Conservation (phyloP, 1,140 invertebrate genomes). For the Drosophila melanica region DNA sequence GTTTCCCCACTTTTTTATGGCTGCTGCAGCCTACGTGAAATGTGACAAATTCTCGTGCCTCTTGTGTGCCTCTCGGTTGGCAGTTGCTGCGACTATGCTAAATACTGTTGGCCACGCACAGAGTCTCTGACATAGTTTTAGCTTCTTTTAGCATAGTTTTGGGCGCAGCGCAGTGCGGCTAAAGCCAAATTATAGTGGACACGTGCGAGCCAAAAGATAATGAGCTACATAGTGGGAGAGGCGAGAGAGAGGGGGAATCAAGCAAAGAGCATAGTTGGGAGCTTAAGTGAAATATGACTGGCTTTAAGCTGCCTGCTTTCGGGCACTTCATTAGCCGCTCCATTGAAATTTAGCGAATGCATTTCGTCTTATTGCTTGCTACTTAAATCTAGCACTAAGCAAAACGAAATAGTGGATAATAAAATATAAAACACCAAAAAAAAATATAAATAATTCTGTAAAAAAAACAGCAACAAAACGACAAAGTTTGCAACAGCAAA, state of each 20-base stretch:
- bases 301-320: slow-evolving; percentile 17
- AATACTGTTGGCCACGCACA: slow-evolving; percentile 41
- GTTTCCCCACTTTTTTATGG: slow-evolving; percentile 15
- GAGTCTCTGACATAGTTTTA: slow-evolving; percentile 60
- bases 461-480: slow-evolving; percentile 31
- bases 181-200: slow-evolving; percentile 68
- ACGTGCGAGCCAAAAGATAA: slow-evolving; percentile 52
- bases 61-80: not conserved
- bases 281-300: slow-evolving; percentile 22
- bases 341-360: slow-evolving; percentile 67
- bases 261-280: not conserved
- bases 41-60: slow-evolving; percentile 64
- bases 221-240: not conserved
- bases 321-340: slow-evolving; percentile 60
- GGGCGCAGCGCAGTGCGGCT: slow-evolving; percentile 52
- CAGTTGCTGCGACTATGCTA: slow-evolving; percentile 35
- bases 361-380: slow-evolving; percentile 24
- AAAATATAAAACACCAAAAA: not conserved
- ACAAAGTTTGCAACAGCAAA: slow-evolving; percentile 72
- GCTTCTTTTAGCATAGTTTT: slow-evolving; percentile 47
- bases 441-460: slow-evolving; percentile 10
- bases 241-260: not conserved
- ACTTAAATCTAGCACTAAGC: slow-evolving; percentile 49
- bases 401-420: not conserved
- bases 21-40: slow-evolving; percentile 62